A percentile compares a stretch with the other conserved stretches of the same genome.
Evolutionary conservation across 2,888 invertebrate genomes (phyloP).

Genomic region (Drosophila diplacantha): DNA sequence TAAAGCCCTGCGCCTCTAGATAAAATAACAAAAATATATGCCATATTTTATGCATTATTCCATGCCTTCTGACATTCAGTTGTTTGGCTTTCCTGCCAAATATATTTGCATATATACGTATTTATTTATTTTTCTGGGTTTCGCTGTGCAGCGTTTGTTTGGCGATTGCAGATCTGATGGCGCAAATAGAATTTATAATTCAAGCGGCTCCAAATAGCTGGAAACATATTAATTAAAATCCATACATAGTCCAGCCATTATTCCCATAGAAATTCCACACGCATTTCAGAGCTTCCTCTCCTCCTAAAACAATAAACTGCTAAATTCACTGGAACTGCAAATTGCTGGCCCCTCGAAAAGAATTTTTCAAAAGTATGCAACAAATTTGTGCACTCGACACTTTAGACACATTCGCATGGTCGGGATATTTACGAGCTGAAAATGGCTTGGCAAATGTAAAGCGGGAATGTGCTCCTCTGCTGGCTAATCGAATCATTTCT

Average conservation of each 20-base stretch:
- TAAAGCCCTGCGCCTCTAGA: neutral
- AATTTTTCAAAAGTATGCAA: slow-evolving; percentile 25
- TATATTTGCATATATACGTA: slow-evolving; percentile 22
- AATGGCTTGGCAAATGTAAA: neutral
- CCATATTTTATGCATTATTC: slow-evolving; percentile 30
- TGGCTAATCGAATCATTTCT: slow-evolving; percentile 20
- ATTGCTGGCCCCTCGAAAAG: slow-evolving; percentile 1
- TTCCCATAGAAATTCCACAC: slow-evolving; percentile 12
- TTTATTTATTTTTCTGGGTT: slow-evolving; percentile 24
- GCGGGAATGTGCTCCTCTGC: neutral
- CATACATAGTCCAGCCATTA: neutral
- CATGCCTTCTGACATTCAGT: slow-evolving; percentile 16
- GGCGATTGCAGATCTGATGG: slow-evolving; percentile 17
- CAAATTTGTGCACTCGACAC: slow-evolving; percentile 23
- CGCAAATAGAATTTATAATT: slow-evolving; percentile 32
- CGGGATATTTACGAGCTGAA: slow-evolving; percentile 3
- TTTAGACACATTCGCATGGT: slow-evolving; percentile 9
- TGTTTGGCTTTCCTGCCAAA: slow-evolving; percentile 28
- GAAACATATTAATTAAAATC: slow-evolving; percentile 36
- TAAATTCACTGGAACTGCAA: slow-evolving; percentile 23
- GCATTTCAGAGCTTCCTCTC: neutral
- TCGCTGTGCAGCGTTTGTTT: slow-evolving; percentile 28
- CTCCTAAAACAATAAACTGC: slow-evolving; percentile 22
- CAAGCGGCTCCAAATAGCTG: slow-evolving; percentile 1
- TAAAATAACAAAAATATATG: slow-evolving; percentile 1